Evolutionary conservation across 1,140 invertebrate species (phyloP).

Genomic region (Plodia interpunctella): DNA sequence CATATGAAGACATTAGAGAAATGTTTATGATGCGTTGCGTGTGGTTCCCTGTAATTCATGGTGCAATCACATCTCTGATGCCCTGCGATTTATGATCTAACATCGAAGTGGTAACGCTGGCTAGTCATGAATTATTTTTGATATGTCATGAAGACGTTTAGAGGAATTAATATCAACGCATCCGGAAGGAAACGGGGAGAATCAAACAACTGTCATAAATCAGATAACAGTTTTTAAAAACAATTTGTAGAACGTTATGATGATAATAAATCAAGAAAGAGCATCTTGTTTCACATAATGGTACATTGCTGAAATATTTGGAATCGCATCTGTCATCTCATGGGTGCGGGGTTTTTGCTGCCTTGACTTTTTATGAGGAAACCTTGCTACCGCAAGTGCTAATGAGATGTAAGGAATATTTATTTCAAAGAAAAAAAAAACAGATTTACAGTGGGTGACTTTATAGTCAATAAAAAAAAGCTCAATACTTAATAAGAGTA

Average conservation of each 20-base stretch:
- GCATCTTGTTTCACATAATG: conserved; percentile 60
- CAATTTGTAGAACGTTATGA: conserved; percentile 65
- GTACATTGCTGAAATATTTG: conserved; percentile 69
- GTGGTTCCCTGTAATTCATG: conserved; percentile 44
- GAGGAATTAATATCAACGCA: neutral
- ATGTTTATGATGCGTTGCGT: conserved; percentile 58
- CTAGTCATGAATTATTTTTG: conserved; percentile 31
- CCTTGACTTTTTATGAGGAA: conserved; percentile 36
- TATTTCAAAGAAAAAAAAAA: neutral
- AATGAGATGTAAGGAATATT: conserved; percentile 39
- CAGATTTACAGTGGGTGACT: too few relatives aligned
- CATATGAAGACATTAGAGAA: conserved; percentile 67
- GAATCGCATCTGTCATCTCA: conserved; percentile 61
- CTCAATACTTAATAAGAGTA: too few relatives aligned
- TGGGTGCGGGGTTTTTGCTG: conserved; percentile 42
- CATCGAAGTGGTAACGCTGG: conserved; percentile 32
- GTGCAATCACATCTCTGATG: conserved; percentile 43
- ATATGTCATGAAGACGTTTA: conserved; percentile 10
- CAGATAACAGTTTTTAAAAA: conserved; percentile 39
- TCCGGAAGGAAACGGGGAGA: conserved; percentile 17
- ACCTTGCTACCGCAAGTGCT: conserved; percentile 39
- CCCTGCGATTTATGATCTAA: conserved; percentile 42
- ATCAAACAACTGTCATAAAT: conserved; percentile 32
- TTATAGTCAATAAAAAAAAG: too few relatives aligned
- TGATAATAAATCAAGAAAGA: conserved; percentile 53